Evolutionary conservation across 2,113 vertebrate species (phyloP), one percentile per base, ranked within the genome.

Genomic region (Seriola rivoliana): DNA sequence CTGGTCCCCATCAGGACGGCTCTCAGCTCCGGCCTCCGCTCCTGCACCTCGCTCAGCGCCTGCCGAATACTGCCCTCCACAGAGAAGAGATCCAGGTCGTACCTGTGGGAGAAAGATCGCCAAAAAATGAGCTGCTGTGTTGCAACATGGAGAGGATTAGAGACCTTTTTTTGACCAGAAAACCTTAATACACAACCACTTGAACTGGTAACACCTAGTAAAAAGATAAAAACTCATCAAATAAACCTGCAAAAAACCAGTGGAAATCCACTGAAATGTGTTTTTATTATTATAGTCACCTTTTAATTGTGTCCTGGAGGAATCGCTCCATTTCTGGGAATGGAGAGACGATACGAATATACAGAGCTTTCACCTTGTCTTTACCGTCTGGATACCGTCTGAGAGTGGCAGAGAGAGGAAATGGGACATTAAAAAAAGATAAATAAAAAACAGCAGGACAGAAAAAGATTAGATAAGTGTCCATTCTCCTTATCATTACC

Each of bases 291-390:
- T 67, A 42, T 4, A 52, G 73, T 90, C 40, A 98, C 98, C 97
- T 97, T 91, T 95, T 97, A 52, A 96, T 95, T 0, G 98, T 97
- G 9, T 97, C 96, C 88, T 97, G 96, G n/a, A 99, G 96, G 89
- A 99, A 99, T 82, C 96, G 95, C 85, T 99, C 98, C 96, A 99
- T 96, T 87, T 99, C 98, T 0, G 97, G 96, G 87, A 99, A 99
- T 0, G 98, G 95, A 1, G 97, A 97, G 34, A 96, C 83, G 0
- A 88, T 93, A 3, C 96, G 97, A 74, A 99, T 96, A 72, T 99
- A 97, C 23, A 99, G 95, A 67, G 96, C 96, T 93, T 96, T 96
- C 77, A 99, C 92, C 74, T 90, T 95, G 63, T 97, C 94, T 86
- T 93, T 94, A 46, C 84, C 78, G 0, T 84, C 95, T 0, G 96